phyloP scores from a whole-genome alignment of 2,888 invertebrate species.

The Cristatella mucedo region DNA sequence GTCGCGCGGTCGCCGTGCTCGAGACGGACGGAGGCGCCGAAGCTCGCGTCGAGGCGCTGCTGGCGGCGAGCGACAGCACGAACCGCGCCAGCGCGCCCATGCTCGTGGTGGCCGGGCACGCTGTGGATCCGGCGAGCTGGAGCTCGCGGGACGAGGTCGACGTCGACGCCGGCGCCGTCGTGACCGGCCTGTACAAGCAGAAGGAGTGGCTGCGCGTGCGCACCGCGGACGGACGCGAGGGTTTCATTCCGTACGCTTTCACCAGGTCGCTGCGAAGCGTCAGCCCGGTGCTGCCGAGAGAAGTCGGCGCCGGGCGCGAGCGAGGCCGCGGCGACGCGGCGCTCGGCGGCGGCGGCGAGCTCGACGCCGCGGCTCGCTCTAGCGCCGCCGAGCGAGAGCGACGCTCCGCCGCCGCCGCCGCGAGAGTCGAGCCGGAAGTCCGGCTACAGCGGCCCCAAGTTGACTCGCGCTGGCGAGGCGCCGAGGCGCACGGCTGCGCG shows the following conservation, averaged over 20 bases:
- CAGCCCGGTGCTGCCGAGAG: too few relatives aligned
- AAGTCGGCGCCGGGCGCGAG: too few relatives aligned
- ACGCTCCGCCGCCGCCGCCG: too few relatives aligned
- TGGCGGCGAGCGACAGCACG: background rate
- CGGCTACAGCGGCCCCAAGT: too few relatives aligned
- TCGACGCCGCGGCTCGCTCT: too few relatives aligned
- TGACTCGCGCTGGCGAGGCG: too few relatives aligned
- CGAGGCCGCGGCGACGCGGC: too few relatives aligned
- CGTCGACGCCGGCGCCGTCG: background rate
- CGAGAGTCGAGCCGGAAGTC: too few relatives aligned
- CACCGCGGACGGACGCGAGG: background rate
- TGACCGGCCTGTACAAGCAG: conserved; percentile 7
- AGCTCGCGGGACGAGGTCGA: conserved; percentile 2
- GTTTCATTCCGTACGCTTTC: conserved; percentile 5
- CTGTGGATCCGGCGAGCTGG: background rate
- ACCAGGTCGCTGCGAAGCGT: too few relatives aligned
- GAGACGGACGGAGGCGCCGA: conserved; percentile 1
- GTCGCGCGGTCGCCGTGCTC: background rate
- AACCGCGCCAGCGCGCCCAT: background rate
- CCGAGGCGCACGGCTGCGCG: too few relatives aligned
- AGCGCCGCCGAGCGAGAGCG: too few relatives aligned
- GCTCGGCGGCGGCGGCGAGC: too few relatives aligned
- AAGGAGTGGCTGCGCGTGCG: conserved; percentile 3
- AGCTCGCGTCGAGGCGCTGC: background rate
- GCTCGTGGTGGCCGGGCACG: conserved; percentile 4